Evolutionary conservation across 2,113 vertebrate genomes (phyloP).

Genomic region (Scopus umbretta): DNA sequence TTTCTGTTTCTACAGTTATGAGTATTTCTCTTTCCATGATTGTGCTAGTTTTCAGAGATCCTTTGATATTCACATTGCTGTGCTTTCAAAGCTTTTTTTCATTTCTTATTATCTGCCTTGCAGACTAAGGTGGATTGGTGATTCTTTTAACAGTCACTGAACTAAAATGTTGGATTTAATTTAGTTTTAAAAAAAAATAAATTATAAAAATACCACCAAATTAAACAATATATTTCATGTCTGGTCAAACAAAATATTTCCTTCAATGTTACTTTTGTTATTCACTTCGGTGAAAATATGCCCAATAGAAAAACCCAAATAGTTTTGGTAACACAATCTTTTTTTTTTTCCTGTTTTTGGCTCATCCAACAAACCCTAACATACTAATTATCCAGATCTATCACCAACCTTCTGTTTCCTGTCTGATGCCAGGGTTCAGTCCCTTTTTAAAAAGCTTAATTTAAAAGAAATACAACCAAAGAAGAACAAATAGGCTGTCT

Average conservation of each 20-base stretch:
- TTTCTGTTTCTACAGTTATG: not conserved
- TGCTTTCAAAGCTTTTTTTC: not conserved
- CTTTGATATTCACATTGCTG: not conserved
- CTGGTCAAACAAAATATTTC: not conserved
- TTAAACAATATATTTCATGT: not conserved
- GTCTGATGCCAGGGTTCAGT: not conserved
- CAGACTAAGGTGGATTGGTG: not conserved
- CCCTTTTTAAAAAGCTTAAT: conserved; percentile 1
- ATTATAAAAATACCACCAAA: not conserved
- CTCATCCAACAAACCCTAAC: not conserved
- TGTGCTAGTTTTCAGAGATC: not conserved
- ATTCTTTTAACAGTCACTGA: not conserved
- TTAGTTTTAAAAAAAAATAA: not conserved
- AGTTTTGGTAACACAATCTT: not conserved
- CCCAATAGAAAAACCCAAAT: not conserved
- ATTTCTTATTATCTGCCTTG: not conserved
- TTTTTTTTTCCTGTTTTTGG: not conserved
- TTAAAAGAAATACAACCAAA: not conserved
- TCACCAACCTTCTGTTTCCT: not conserved
- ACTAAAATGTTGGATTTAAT: not conserved
- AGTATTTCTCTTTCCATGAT: not conserved
- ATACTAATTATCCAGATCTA: not conserved
- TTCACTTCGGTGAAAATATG: not conserved
- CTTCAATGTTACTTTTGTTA: not conserved
- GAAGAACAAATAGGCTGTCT: not conserved